Percentiles rank a stretch among this genome's conserved stretches.
These are phyloP conservation scores for Neoseiulus cucumeris DNA, from an alignment of 1,140 invertebrate species.

Conservation along the genomic window DNA sequence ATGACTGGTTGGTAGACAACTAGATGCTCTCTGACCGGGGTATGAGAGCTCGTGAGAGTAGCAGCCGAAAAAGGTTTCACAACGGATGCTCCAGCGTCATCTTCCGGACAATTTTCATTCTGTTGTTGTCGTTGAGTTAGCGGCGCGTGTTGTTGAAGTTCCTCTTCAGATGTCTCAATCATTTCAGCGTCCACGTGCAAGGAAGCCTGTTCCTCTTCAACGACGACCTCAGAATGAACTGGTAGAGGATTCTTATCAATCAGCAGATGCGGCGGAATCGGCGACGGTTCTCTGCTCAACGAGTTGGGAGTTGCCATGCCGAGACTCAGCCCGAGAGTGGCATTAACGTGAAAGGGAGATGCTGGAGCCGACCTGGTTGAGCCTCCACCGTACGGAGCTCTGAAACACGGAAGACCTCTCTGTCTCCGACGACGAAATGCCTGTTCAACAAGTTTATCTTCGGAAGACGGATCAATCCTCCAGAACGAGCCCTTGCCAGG, in stretches of 20 bases:
- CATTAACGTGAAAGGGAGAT: conserved; percentile 15
- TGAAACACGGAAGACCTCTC: conserved; percentile 74
- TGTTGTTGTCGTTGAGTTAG: not conserved
- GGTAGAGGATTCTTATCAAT: conserved; percentile 7
- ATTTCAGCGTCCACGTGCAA: not conserved
- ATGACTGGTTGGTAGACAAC: not conserved
- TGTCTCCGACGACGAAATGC: conserved; percentile 76
- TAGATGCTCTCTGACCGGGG: not conserved
- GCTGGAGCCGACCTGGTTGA: conserved; percentile 48
- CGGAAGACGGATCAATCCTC: conserved; percentile 88
- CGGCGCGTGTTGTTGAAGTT: not conserved
- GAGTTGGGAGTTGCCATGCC: conserved; percentile 70
- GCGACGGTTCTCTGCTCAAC: conserved; percentile 46
- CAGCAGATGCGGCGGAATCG: conserved; percentile 14
- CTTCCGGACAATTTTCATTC: not conserved
- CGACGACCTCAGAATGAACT: not conserved
- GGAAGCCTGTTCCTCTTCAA: conserved; percentile 4
- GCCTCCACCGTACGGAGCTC: conserved; percentile 61
- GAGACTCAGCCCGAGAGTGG: not conserved
- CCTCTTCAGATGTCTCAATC: not conserved
- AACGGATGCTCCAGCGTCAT: not conserved
- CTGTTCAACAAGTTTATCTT: conserved; percentile 84
- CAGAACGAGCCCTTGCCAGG: conserved; percentile 95
- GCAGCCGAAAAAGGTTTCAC: not conserved
- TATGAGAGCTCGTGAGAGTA: not conserved